phyloP scores from a whole-genome alignment of 2,888 invertebrate species.

The Folsomia manolachei region DNA sequence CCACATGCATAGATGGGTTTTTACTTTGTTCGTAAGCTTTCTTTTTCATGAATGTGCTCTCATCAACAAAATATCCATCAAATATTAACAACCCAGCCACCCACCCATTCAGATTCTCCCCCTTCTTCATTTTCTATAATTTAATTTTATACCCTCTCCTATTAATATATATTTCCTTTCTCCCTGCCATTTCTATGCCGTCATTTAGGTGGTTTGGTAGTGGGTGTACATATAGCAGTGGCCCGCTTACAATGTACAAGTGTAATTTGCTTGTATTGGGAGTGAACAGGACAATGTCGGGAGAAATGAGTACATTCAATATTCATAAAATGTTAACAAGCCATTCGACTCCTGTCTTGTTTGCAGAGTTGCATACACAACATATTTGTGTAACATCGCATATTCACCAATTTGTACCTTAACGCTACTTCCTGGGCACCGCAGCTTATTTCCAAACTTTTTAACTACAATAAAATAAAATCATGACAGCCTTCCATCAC shows the following conservation, averaged over 20 bases:
- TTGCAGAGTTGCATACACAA: background rate
- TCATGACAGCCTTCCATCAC: background rate
- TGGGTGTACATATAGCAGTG: background rate
- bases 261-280: background rate
- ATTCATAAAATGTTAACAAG: slow-evolving; percentile 15
- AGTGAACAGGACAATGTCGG: background rate
- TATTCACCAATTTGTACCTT: background rate
- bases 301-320: background rate
- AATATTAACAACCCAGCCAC: background rate
- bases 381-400: background rate
- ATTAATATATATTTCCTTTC: background rate
- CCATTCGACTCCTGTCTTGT: background rate
- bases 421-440: no score
- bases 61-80: background rate
- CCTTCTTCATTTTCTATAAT: slow-evolving; percentile 1
- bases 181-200: no score
- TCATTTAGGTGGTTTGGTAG: background rate
- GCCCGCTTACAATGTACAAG: background rate
- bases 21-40: no score
- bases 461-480: background rate
- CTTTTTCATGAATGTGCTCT: background rate
- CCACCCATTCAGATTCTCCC: no score
- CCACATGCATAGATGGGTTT: no score
- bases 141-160: background rate
- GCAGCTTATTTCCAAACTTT: no score